Base-by-base conservation (phyloP, 2,888 invertebrate genomes). In the Amiota minor region DNA sequence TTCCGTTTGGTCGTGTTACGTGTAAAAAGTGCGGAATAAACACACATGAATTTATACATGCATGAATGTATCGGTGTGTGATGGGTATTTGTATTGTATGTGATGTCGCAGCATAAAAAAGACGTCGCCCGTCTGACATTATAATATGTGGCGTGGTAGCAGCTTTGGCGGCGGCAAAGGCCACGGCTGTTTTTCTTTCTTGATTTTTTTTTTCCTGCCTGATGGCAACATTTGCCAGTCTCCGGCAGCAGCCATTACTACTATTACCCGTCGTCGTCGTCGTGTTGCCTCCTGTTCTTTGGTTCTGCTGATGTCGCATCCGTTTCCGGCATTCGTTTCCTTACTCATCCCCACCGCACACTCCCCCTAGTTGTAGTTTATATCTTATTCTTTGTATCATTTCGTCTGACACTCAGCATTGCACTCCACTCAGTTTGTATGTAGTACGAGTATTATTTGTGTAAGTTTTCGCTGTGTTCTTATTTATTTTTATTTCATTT, bases 61-160 rank as follows among this genome's bases (percentile, higher is more conserved):
- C 10, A 53, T 65, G 62, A 53, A 50, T 59, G 50, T 45, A 10
- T 53, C 1, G 49, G 20, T 16, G 18, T 53, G 46, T 59, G 14
- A 59, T 70, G 46, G 46, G 46, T 70, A 18, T 16, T 62, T 23
- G 16, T 71, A 3, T 62, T 49, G 74, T 16, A n/a, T 50, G 23
- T 61, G 80, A 35, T 76, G 72, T 73, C 74, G 81, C 84, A 78
- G 78, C 79, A 75, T 78, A 80, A 82, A 83, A 84, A 83, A 84
- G 81, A 81, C 79, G 83, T 84, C 83, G 83, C 83, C 83, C 80
- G 83, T 79, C 78, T 81, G 84, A 83, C 83, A 83, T 83, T 84
- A 83, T 81, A 35, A 35, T 80, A 81, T 81, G 81, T 80, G 80
- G 79, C 79, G 81, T 76, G 75, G 80, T 79, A 79, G 82, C 79